phyloP scores from a whole-genome alignment of 2,113 vertebrate genomes.

The Halcyon senegalensis region DNA sequence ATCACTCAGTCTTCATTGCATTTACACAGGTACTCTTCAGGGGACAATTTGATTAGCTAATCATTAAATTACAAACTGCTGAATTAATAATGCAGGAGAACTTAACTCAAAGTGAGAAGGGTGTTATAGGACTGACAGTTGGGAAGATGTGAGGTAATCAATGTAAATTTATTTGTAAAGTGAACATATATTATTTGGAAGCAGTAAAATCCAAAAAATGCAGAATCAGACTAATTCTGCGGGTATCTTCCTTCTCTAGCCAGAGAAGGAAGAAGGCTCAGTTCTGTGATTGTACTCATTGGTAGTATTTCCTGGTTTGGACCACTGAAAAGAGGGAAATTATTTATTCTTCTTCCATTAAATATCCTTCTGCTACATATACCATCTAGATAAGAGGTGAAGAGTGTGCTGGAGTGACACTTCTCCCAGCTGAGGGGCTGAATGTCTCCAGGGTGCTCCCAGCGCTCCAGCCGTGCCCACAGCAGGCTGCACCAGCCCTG shows the following conservation, averaged over 20 bases:
- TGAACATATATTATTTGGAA: neutral
- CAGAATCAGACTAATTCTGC: neutral
- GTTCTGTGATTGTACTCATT: neutral
- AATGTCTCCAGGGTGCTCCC: neutral
- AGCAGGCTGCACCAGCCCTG: neutral
- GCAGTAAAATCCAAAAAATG: neutral
- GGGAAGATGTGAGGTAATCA: neutral
- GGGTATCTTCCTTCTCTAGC: neutral
- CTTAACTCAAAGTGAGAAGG: neutral
- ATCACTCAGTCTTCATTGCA: neutral
- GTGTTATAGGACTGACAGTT: neutral
- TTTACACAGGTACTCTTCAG: neutral
- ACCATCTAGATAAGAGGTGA: neutral
- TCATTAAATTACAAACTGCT: slow-evolving; percentile 24
- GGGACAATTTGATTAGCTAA: neutral
- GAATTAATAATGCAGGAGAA: neutral
- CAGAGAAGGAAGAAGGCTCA: neutral
- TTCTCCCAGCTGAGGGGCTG: neutral
- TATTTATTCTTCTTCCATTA: neutral
- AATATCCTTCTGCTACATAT: neutral
- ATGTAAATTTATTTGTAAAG: neutral
- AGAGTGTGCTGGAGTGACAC: neutral
- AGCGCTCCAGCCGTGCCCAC: neutral
- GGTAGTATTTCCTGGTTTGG: neutral
- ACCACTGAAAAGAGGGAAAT: neutral